A percentile compares a stretch with the other conserved stretches of the same genome.
These are phyloP conservation scores for Triplophysa tibetana DNA, from an alignment of 2,113 vertebrate species.

Conservation along the genomic window DNA sequence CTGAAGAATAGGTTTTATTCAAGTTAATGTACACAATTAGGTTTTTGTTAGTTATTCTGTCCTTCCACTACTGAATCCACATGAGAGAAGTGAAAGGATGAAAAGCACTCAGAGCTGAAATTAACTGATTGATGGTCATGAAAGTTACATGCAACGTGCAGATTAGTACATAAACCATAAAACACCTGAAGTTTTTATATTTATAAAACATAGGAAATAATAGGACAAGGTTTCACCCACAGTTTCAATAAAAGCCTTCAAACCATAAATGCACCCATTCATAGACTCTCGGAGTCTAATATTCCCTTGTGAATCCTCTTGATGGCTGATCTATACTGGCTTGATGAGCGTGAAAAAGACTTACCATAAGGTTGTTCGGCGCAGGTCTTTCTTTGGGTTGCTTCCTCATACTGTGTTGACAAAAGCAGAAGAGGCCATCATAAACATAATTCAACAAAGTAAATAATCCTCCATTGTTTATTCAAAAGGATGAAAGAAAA, in stretches of 20 bases:
- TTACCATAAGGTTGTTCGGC: constrained; percentile 96
- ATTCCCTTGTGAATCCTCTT: neutral
- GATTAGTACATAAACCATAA: neutral
- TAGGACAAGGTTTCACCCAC: constrained; percentile 20
- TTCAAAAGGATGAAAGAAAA: neutral
- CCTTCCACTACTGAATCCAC: neutral
- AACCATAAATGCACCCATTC: constrained; percentile 7
- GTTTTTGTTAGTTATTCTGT: neutral
- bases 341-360: constrained; percentile 49
- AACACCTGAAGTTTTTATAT: neutral
- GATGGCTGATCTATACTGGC: neutral
- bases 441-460: neutral
- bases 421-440: constrained; percentile 44
- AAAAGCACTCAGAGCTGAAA: neutral
- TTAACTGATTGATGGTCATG: neutral
- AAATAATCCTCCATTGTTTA: neutral
- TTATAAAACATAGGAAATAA: neutral
- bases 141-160: neutral
- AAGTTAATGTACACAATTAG: neutral
- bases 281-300: neutral
- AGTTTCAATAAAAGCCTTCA: neutral
- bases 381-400: constrained; percentile 94
- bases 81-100: constrained; percentile 1
- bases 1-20: neutral
- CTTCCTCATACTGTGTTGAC: constrained; percentile 84